Base-by-base conservation (phyloP, 2,888 invertebrate species). In the Tridacna crocea region DNA sequence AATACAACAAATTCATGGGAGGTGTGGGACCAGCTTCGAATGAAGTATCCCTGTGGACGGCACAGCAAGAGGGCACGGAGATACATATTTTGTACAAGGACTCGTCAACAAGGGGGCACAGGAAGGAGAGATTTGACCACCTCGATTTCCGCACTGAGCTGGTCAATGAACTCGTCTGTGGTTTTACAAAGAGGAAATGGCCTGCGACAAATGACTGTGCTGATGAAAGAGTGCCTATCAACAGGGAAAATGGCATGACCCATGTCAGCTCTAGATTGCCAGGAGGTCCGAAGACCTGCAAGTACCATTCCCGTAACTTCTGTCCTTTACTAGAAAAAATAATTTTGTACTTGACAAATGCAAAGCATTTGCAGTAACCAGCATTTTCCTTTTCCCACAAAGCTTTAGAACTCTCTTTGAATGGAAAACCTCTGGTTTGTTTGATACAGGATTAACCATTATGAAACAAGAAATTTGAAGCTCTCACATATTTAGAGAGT, bases 1-100 rank as follows among this genome's bases (percentile, higher is more conserved):
- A 22, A 0, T 79, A 83, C 24, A 46, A 82, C 22, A 22, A 76
- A n/a, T 75, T 58, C 24, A 80, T 80, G 80, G 74, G 74, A 24
- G 83, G 80, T 51, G 80, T 83, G 0, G 83, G 79, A 83, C 22
- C 82, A 83, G 27, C 55, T 76, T 0, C 24, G 75, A n/a, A 82
- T 72, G 36, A 66, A 22, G 17, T 77, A 79, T 75, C 61, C 61
- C 24, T 11, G 61, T 61, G 61, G 61, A 4, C n/a, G 22, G n/a
- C 61, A 61, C 22, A n/a, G 61, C 61, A 61, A 61, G 61, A 61
- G n/a, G 61, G 61, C 61, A n/a, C n/a, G 61, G 61, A 61, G 61
- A 61, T 61, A 61, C 22, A 61, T 61, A 75, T 82, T 47, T 15
- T 82, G 2, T 82, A 70, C 65, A 61, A 75, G 27, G 12, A 27